phyloP scores from a whole-genome alignment of 2,797 vertebrate species.

The Vireo griseus region DNA sequence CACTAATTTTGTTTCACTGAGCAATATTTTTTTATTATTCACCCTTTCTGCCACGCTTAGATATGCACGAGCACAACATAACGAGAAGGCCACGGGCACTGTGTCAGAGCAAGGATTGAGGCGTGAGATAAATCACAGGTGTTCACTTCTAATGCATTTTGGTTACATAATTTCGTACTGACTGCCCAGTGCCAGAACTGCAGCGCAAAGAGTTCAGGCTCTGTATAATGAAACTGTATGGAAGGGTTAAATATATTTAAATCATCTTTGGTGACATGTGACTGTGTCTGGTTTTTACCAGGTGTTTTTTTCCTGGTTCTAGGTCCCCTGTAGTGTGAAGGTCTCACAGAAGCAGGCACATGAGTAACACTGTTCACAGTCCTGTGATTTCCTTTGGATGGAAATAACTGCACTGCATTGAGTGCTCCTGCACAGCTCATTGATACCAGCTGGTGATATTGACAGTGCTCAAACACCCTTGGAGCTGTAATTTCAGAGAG shows the following conservation, averaged over 20 bases:
- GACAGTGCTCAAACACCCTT: not conserved
- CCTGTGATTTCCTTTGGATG: not conserved
- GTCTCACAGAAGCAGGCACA: not conserved
- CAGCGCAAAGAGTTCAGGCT: not conserved
- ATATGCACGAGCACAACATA: not conserved
- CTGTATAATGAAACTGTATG: fast-evolving
- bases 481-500: not conserved
- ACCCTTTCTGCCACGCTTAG: not conserved
- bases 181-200: not conserved
- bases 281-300: not conserved
- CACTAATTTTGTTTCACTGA: not conserved
- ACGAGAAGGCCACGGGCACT: not conserved
- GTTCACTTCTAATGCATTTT: not conserved
- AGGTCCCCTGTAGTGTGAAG: not conserved
- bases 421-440: not conserved
- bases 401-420: not conserved
- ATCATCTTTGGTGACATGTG: not conserved
- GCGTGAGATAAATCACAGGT: not conserved
- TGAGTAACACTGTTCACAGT: not conserved
- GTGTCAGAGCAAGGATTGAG: not conserved
- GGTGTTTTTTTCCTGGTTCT: not conserved
- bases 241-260: not conserved
- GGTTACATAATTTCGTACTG: not conserved
- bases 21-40: not conserved
- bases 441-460: not conserved